These are phyloP conservation scores for Melitaea cinxia DNA, from an alignment of 1,140 invertebrate genomes.

Conservation along the genomic window DNA sequence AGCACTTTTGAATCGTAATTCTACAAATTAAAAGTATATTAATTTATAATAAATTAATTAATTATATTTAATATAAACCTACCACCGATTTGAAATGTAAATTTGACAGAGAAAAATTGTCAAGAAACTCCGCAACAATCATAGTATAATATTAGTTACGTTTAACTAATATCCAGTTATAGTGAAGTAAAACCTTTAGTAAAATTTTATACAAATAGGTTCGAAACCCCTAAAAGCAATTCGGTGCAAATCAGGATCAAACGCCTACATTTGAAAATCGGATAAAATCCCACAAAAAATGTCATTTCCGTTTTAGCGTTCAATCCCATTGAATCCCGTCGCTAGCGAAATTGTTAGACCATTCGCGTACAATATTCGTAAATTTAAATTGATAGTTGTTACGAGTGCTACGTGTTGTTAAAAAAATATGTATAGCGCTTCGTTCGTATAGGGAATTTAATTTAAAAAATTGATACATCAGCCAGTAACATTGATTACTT, in stretches of 20 bases:
- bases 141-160: too few relatives aligned
- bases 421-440: not conserved
- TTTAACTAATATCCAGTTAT: too few relatives aligned
- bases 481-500: not conserved
- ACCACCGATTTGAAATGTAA: too few relatives aligned
- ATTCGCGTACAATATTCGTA: constrained; percentile 34
- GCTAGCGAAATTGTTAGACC: constrained; percentile 25
- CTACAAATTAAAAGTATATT: too few relatives aligned
- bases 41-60: too few relatives aligned
- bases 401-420: constrained; percentile 18
- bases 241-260: not conserved
- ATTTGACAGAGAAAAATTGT: too few relatives aligned
- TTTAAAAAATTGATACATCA: not conserved
- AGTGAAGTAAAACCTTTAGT: too few relatives aligned
- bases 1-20: too few relatives aligned
- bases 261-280: not conserved
- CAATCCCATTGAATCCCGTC: constrained; percentile 26
- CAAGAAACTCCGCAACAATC: too few relatives aligned
- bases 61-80: too few relatives aligned
- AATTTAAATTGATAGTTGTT: constrained; percentile 33
- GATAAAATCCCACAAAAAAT: constrained; percentile 26
- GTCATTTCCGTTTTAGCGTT: constrained; percentile 29
- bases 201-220: too few relatives aligned
- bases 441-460: not conserved
- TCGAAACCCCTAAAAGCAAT: not conserved